Evolutionary conservation across 1,140 invertebrate species (phyloP), one percentile per base, ranked within the genome.

Genomic region (Calephelis nemesis): DNA sequence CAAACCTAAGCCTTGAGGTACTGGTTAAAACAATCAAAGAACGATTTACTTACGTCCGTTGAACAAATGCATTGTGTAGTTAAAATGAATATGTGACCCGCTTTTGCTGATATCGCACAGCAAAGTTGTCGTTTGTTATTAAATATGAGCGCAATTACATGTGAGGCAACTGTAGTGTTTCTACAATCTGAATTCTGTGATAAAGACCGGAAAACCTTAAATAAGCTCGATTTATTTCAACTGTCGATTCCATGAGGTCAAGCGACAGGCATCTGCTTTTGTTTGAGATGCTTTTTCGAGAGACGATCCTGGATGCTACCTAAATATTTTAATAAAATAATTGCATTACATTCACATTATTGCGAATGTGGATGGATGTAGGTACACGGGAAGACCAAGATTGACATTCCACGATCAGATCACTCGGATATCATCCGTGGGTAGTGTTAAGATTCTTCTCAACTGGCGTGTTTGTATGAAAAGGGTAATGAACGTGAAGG

Each of bases 91-190:
- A 70, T 69, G 67, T 80, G 77, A 83, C 78, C 83, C 74, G 77
- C 81, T 85, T 85, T 78, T 47, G 75, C 73, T 79, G 82, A 82
- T 84, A 83, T 80, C 73, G 77, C 75, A 75, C 58, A 74, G 74
- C 73, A 75, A 78, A 78, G 67, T 71, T 74, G 67, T 72, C 72
- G 75, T 78, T 78, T 78, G 77, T 83, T 83, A 81, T 76, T 77
- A 72, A 79, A 81, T 79, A 67, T 71, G 74, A 75, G 66, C 40
- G 72, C 68, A 76, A 65, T 68, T 70, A 69, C 63, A 40, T 62
- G 62, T 63, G 52, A 30, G 19, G 68, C 68, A 73, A 67, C 69
- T 71, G 74, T 69, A 70, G 50, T 70, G 48, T 45, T 45, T 45
- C 68, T 65, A 50, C 30, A 66, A 19, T 47, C 45, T 65, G 64